Conservation (phyloP, 1,140 invertebrate species). For the Heliconius melpomene region DNA sequence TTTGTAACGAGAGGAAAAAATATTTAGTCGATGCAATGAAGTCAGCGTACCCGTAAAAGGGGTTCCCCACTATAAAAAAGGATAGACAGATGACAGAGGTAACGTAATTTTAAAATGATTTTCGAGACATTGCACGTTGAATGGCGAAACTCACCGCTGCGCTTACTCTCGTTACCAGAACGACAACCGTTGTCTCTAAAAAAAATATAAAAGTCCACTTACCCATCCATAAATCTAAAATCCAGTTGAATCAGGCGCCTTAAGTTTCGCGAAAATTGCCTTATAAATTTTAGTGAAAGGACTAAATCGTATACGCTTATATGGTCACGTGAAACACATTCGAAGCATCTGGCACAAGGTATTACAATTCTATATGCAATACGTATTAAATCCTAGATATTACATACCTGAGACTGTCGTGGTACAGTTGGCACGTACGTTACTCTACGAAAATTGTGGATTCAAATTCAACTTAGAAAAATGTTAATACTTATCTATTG, state of each 20-base stretch:
- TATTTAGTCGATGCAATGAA: too few relatives aligned
- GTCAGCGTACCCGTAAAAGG: too few relatives aligned
- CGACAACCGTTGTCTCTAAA: too few relatives aligned
- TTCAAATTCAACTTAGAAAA: neutral
- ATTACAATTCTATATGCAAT: slow-evolving; percentile 25
- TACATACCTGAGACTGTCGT: neutral
- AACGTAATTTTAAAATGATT: too few relatives aligned
- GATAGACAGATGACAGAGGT: too few relatives aligned
- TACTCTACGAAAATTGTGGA: neutral
- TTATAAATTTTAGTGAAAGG: slow-evolving; percentile 16
- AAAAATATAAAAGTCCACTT: too few relatives aligned
- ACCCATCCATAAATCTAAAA: neutral
- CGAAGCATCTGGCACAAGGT: slow-evolving; percentile 17
- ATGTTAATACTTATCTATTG: too few relatives aligned
- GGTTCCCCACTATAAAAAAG: too few relatives aligned
- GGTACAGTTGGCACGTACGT: neutral
- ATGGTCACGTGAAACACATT: slow-evolving; percentile 23
- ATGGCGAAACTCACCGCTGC: too few relatives aligned
- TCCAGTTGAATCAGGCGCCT: neutral
- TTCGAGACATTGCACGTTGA: too few relatives aligned
- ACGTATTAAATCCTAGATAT: slow-evolving; percentile 23
- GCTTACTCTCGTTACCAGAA: too few relatives aligned
- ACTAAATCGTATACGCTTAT: slow-evolving; percentile 21
- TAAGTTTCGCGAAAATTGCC: slow-evolving; percentile 10
- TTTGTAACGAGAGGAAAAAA: too few relatives aligned